A percentile compares a stretch with the other conserved stretches of the same genome.
Conservation (phyloP, 2,113 vertebrate genomes). For the Progne subis region DNA sequence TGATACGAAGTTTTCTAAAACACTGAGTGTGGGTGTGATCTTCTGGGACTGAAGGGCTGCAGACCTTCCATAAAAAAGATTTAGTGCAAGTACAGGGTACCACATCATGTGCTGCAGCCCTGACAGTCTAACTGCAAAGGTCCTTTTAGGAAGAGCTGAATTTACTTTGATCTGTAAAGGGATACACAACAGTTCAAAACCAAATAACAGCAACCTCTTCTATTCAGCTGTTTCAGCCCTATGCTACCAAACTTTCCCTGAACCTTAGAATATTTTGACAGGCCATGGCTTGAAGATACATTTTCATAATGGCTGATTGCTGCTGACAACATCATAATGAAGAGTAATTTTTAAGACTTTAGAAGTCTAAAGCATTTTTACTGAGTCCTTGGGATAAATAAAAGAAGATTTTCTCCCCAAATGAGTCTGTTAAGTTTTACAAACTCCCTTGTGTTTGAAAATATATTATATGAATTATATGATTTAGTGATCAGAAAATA, state of each 20-base stretch:
- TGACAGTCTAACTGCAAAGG: neutral
- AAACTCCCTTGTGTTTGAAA: neutral
- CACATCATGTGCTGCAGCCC: neutral
- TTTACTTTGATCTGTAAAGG: neutral
- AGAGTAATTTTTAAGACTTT: neutral
- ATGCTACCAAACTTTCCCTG: neutral
- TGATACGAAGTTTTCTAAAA: neutral
- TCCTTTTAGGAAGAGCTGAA: neutral
- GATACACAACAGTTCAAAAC: neutral
- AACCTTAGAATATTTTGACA: neutral
- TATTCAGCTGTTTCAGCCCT: neutral
- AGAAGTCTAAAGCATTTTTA: neutral
- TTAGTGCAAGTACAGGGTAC: neutral
- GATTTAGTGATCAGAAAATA: neutral
- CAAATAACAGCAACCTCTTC: neutral
- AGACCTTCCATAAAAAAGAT: neutral
- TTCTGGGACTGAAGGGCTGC: neutral
- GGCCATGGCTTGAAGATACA: neutral
- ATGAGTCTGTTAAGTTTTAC: neutral
- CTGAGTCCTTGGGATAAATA: neutral
- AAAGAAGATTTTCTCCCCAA: neutral
- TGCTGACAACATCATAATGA: neutral
- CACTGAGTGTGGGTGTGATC: rapidly evolving
- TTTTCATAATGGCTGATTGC: neutral
- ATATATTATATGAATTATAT: neutral